Conservation (phyloP, 2,888 invertebrate species). For the Parnassius orleans region DNA sequence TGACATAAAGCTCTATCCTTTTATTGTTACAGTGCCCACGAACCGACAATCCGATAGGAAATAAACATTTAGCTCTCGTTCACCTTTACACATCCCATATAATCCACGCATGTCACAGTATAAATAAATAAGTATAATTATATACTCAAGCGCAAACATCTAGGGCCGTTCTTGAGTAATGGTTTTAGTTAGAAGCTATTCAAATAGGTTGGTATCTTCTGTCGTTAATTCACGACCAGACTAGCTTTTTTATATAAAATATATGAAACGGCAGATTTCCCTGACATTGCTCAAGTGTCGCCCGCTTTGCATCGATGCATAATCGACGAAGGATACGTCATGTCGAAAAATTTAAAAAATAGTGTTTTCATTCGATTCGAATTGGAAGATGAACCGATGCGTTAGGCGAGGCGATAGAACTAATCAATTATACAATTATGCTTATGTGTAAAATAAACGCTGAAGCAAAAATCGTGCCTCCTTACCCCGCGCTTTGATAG, state of each 20-base stretch:
- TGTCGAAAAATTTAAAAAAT: constrained; percentile 1
- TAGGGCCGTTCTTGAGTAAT: constrained; percentile 67
- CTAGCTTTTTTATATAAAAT: constrained; percentile 45
- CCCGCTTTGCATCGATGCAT: constrained; percentile 26
- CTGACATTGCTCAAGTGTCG: constrained; percentile 29
- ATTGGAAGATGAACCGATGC: constrained; percentile 8
- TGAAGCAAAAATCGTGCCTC: constrained; percentile 15
- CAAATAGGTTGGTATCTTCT: constrained; percentile 56
- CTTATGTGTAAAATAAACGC: constrained; percentile 32
- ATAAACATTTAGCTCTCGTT: constrained; percentile 74
- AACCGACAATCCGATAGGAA: constrained; percentile 81
- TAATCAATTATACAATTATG: constrained; percentile 28
- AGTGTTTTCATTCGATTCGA: constrained; percentile 3
- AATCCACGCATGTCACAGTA: constrained; percentile 57
- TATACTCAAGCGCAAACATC: constrained; percentile 64
- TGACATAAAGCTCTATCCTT: constrained; percentile 81
- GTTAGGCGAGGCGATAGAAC: constrained; percentile 18
- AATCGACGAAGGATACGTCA: neutral
- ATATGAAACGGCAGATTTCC: constrained; percentile 52
- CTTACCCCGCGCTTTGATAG: constrained; percentile 20
- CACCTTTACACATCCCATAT: constrained; percentile 53
- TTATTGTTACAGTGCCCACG: constrained; percentile 81
- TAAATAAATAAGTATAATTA: constrained; percentile 70
- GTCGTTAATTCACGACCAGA: constrained; percentile 43
- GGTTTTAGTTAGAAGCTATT: constrained; percentile 54